Evolutionary conservation across 2,797 vertebrate genomes (phyloP).

Genomic region (Nyctibius grandis): DNA sequence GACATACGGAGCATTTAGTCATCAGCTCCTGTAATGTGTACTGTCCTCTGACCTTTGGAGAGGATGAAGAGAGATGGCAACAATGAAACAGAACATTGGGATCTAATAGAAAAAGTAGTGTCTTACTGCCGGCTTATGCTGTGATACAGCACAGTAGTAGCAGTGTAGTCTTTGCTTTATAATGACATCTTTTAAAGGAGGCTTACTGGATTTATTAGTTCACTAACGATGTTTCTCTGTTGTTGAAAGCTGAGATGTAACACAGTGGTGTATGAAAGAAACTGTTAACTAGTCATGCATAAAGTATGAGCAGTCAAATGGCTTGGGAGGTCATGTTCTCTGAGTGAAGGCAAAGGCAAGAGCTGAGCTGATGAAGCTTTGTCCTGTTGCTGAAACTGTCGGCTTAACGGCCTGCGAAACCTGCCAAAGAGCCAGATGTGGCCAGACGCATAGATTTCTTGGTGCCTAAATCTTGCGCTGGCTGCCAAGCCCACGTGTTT

Average conservation of each 20-base stretch:
- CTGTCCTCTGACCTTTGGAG: neutral
- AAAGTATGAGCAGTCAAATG: neutral
- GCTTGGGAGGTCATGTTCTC: neutral
- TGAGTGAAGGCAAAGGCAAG: neutral
- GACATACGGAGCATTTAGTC: neutral
- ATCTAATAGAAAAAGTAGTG: neutral
- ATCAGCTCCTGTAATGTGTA: neutral
- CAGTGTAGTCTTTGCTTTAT: neutral
- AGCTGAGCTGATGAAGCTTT: neutral
- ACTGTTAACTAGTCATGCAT: neutral
- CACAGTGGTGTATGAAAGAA: neutral
- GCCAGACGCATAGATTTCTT: neutral
- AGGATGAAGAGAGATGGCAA: conserved; percentile 5
- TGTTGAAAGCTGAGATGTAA: neutral
- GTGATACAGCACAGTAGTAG: neutral
- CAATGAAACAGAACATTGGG: neutral
- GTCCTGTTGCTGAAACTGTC: neutral
- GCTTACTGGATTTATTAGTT: neutral
- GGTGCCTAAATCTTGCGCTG: neutral
- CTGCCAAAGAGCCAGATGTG: neutral
- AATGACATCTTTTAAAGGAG: neutral
- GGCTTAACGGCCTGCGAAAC: neutral
- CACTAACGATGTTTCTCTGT: neutral
- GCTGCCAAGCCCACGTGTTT: neutral
- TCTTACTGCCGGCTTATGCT: neutral